Percentiles rank a stretch among this genome's conserved stretches.
These are phyloP conservation scores for Ditylenchus dipsaci DNA, from an alignment of 1,140 invertebrate genomes.

Conservation along the genomic window DNA sequence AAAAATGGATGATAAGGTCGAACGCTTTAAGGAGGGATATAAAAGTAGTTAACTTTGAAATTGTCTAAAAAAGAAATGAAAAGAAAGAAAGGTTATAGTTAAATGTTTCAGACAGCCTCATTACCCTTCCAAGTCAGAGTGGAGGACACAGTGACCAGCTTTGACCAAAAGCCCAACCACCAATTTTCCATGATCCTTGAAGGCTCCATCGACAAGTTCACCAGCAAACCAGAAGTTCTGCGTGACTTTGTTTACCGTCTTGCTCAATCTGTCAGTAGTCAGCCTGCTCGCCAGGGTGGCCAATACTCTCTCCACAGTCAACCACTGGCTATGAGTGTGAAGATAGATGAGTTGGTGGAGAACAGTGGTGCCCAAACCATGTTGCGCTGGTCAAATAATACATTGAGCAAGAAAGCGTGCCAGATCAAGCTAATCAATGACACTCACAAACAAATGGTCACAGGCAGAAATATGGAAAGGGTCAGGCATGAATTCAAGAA, in stretches of 20 bases:
- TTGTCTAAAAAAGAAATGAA: too few relatives aligned
- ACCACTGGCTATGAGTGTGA: neutral
- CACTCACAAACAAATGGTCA: slow-evolving; percentile 22
- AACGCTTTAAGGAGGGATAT: too few relatives aligned
- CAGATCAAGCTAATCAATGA: slow-evolving; percentile 19
- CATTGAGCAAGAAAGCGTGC: slow-evolving; percentile 15
- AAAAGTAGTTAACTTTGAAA: too few relatives aligned
- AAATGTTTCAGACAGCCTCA: slow-evolving; percentile 24
- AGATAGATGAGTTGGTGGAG: neutral
- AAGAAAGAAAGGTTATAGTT: too few relatives aligned
- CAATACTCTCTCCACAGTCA: neutral
- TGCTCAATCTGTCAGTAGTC: slow-evolving; percentile 1
- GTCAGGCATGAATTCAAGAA: slow-evolving; percentile 20
- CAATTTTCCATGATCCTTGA: slow-evolving; percentile 17
- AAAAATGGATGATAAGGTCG: too few relatives aligned
- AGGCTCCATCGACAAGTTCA: slow-evolving; percentile 11
- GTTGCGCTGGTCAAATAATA: slow-evolving; percentile 13
- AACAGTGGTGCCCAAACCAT: slow-evolving; percentile 10
- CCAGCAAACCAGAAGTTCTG: slow-evolving; percentile 10
- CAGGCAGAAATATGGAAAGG: neutral
- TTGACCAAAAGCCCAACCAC: slow-evolving; percentile 16
- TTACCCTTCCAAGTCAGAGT: slow-evolving; percentile 24
- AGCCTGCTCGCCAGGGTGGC: neutral
- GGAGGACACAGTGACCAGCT: slow-evolving; percentile 1
- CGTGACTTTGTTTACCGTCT: slow-evolving; percentile 28